phyloP scores from a whole-genome alignment of 2,113 vertebrate species.

The Murina feae region DNA sequence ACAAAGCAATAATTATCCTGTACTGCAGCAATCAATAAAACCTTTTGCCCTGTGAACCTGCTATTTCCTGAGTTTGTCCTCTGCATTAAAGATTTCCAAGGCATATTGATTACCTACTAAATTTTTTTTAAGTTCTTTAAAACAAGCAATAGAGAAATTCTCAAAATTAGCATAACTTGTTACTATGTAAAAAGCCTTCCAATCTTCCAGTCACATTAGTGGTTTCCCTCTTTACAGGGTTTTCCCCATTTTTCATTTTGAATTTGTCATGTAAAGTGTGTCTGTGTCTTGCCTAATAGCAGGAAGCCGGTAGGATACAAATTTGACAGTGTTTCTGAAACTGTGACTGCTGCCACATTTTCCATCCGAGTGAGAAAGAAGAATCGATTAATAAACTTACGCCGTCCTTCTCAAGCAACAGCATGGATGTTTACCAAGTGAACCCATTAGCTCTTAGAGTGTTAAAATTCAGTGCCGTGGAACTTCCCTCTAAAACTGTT shows the following conservation, averaged over 20 bases:
- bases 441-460: not conserved
- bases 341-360: not conserved
- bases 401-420: not conserved
- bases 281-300: slow-evolving; percentile 29
- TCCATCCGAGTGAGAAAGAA: not conserved
- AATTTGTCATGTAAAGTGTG: slow-evolving; percentile 29
- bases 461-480: not conserved
- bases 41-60: slow-evolving; percentile 71
- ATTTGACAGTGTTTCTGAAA: slow-evolving; percentile 35
- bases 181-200: slow-evolving; percentile 13
- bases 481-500: not conserved
- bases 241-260: slow-evolving; percentile 30
- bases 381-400: not conserved
- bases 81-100: slow-evolving; percentile 31
- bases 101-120: slow-evolving; percentile 66
- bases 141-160: slow-evolving; percentile 61
- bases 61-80: slow-evolving; percentile 74
- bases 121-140: slow-evolving; percentile 55
- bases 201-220: slow-evolving; percentile 41
- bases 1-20: slow-evolving; percentile 71
- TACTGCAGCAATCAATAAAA: slow-evolving; percentile 63
- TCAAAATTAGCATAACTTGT: slow-evolving; percentile 60
- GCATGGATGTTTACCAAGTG: not conserved
- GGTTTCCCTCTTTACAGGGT: not conserved
- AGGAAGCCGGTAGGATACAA: not conserved